These are phyloP conservation scores for Rhinichthys klamathensis DNA, from an alignment of 2,113 vertebrate species.

Conservation along the genomic window DNA sequence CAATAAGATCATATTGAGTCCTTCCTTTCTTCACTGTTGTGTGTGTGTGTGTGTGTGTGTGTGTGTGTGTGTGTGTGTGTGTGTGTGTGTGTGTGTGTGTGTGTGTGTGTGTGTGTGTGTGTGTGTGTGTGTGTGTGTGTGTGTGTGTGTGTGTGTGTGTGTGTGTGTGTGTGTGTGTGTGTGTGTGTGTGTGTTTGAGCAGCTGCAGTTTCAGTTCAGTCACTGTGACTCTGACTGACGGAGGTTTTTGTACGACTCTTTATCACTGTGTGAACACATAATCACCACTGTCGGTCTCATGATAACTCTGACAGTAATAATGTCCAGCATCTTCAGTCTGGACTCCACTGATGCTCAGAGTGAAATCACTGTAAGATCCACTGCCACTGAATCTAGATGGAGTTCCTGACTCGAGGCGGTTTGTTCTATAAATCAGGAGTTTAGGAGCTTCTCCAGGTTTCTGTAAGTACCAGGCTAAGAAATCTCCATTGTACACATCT, in stretches of 20 bases:
- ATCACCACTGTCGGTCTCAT: rapidly evolving
- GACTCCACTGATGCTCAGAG: constrained; percentile 6
- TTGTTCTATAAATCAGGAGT: not conserved
- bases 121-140: too few species aligned
- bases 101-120: too few species aligned
- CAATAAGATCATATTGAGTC: too few species aligned
- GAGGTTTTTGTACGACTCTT: too few species aligned
- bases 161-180: too few species aligned
- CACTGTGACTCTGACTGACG: not conserved
- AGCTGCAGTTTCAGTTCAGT: not conserved
- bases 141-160: too few species aligned
- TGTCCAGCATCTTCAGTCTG: not conserved
- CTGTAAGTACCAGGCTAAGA: not conserved
- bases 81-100: too few species aligned
- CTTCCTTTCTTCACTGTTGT: too few species aligned
- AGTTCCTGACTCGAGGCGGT: not conserved
- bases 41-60: too few species aligned
- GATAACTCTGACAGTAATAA: too few species aligned
- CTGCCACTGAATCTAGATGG: constrained; percentile 1
- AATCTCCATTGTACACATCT: not conserved
- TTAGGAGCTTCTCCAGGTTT: constrained; percentile 1
- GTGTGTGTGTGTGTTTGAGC: not conserved
- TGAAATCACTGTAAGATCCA: not conserved
- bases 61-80: too few species aligned
- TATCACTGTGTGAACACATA: too few species aligned